Evolutionary conservation across 2,797 vertebrate species (phyloP).

Genomic region (Cephalopachus bancanus): DNA sequence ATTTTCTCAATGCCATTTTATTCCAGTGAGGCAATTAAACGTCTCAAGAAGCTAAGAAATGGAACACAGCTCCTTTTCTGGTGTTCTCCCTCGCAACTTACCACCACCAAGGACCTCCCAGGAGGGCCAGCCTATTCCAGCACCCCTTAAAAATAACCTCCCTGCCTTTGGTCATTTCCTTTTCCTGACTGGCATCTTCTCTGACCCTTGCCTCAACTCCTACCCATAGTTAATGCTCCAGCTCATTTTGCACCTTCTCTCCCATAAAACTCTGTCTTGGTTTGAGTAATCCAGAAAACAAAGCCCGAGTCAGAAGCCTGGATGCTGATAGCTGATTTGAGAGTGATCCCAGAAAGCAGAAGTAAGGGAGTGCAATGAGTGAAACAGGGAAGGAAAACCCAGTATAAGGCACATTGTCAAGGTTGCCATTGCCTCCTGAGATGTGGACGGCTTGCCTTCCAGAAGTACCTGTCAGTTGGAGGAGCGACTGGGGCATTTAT

Average conservation of each 20-base stretch:
- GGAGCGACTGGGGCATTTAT: background rate
- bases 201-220: background rate
- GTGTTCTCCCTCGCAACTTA: background rate
- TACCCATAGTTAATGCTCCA: background rate
- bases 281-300: conserved; percentile 39
- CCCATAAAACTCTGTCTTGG: background rate
- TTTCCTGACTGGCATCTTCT: background rate
- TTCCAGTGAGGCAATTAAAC: background rate
- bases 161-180: conserved; percentile 1
- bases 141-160: conserved; percentile 30
- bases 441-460: background rate
- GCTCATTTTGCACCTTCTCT: conserved; percentile 19
- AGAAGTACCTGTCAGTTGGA: background rate
- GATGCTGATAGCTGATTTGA: background rate
- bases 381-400: background rate
- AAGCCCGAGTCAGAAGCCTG: conserved; percentile 12
- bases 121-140: background rate
- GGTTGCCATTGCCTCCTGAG: background rate
- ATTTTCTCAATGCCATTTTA: background rate
- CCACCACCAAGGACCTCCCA: conserved; percentile 37
- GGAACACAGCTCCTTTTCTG: background rate
- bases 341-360: background rate
- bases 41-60: conserved; percentile 23
- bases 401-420: background rate
- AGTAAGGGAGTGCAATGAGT: background rate